phyloP scores from a whole-genome alignment of 2,888 invertebrate species.

The Scaptomyza cyrtandrae region DNA sequence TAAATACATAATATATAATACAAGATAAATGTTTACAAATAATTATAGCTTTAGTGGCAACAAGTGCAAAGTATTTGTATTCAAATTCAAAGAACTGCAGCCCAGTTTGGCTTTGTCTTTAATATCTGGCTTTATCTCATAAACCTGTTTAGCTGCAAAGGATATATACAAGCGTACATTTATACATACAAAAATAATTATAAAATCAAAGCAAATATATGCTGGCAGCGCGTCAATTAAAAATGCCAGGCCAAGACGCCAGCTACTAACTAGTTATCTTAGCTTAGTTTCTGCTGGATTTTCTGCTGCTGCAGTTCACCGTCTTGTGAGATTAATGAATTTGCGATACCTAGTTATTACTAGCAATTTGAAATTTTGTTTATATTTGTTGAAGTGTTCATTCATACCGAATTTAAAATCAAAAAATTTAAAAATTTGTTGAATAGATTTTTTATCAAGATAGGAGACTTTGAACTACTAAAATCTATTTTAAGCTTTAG shows the following conservation, averaged over 20 bases:
- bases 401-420: no score
- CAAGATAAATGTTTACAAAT: slow-evolving; percentile 9
- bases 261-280: slow-evolving; percentile 40
- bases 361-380: no score
- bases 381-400: no score
- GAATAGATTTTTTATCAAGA: no score
- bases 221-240: slow-evolving; percentile 63
- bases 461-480: no score
- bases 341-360: slow-evolving; percentile 12
- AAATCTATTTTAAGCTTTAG: no score
- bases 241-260: slow-evolving; percentile 40
- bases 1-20: slow-evolving; percentile 21
- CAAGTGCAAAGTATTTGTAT: slow-evolving; percentile 63
- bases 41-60: slow-evolving; percentile 31
- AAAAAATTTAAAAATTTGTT: no score
- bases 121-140: slow-evolving; percentile 28
- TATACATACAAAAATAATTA: slow-evolving; percentile 41
- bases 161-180: not conserved
- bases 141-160: slow-evolving; percentile 45
- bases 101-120: slow-evolving; percentile 20
- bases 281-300: slow-evolving; percentile 33
- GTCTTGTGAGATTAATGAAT: slow-evolving; percentile 49
- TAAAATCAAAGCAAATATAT: slow-evolving; percentile 58
- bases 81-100: slow-evolving; percentile 49
- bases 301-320: slow-evolving; percentile 36